Evolutionary conservation across 2,113 vertebrate species (phyloP).

Genomic region (Pituophis catenifer): DNA sequence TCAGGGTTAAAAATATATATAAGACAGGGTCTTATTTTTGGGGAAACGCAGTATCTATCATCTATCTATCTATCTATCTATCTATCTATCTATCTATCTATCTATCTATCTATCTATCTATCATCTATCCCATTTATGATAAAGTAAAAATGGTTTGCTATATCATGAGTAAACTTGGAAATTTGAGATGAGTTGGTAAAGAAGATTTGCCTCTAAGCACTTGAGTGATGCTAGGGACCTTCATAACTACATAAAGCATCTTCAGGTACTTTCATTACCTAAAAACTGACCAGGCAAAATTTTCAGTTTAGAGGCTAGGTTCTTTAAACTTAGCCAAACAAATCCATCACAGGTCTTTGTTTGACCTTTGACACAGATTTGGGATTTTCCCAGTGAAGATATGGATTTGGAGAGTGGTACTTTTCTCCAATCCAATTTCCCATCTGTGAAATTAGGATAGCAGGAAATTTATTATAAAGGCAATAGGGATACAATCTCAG

Average conservation of each 20-base stretch:
- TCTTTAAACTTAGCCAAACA: background rate
- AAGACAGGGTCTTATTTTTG: too few relatives aligned
- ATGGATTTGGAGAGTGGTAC: background rate
- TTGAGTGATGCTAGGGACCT: background rate
- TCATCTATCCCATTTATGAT: background rate
- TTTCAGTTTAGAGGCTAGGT: background rate
- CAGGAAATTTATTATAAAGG: background rate
- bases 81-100: too few relatives aligned
- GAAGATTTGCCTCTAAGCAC: background rate
- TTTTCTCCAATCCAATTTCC: background rate
- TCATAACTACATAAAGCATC: background rate
- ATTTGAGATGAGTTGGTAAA: background rate
- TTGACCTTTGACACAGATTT: background rate
- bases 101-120: too few relatives aligned
- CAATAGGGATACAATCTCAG: background rate
- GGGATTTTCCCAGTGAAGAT: background rate
- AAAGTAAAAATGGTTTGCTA: background rate
- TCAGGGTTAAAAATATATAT: too few relatives aligned
- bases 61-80: too few relatives aligned
- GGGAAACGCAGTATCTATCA: too few relatives aligned
- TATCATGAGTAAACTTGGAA: background rate
- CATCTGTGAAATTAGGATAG: background rate
- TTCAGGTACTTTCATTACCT: background rate
- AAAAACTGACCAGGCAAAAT: background rate
- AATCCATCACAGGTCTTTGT: background rate